phyloP scores from a whole-genome alignment of 1,140 invertebrate species.

The Penaeus chinensis region DNA sequence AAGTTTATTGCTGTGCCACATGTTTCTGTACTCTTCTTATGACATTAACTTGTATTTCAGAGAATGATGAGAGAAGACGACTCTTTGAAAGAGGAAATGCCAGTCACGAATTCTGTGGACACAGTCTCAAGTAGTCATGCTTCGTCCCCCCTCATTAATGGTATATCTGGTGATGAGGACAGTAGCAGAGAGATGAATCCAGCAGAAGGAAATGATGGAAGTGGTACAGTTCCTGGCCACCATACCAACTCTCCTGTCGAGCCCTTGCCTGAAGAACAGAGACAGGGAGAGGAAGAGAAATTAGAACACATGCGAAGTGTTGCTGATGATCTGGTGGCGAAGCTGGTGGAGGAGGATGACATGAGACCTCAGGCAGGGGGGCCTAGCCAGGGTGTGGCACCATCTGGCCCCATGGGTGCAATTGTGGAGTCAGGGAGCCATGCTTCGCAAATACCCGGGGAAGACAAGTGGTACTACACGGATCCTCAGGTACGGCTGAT shows the following conservation, averaged over 20 bases:
- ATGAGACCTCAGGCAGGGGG: conserved; percentile 63
- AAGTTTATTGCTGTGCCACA: too few species aligned
- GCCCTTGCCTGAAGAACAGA: conserved; percentile 14
- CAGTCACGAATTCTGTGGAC: too few species aligned
- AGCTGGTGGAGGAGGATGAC: conserved; percentile 78
- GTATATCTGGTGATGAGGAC: conserved; percentile 33
- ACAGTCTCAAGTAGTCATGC: too few species aligned
- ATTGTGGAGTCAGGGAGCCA: conserved; percentile 26
- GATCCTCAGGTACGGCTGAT: conserved; percentile 63
- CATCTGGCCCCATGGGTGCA: conserved; percentile 25
- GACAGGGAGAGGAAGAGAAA: conserved; percentile 65
- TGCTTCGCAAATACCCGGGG: conserved; percentile 30
- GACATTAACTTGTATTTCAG: too few species aligned
- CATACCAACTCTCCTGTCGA: background rate
- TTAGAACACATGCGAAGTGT: conserved; percentile 76
- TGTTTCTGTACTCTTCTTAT: too few species aligned
- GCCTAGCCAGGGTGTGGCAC: conserved; percentile 22
- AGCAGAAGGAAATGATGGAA: conserved; percentile 6
- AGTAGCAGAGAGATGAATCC: conserved; percentile 8
- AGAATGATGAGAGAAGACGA: too few species aligned
- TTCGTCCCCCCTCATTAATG: conserved; percentile 33
- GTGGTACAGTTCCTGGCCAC: background rate
- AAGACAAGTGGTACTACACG: conserved; percentile 66
- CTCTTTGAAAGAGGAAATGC: too few species aligned
- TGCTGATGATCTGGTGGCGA: conserved; percentile 80